phyloP scores from a whole-genome alignment of 2,888 invertebrate species.

The Helicoverpa assulta region DNA sequence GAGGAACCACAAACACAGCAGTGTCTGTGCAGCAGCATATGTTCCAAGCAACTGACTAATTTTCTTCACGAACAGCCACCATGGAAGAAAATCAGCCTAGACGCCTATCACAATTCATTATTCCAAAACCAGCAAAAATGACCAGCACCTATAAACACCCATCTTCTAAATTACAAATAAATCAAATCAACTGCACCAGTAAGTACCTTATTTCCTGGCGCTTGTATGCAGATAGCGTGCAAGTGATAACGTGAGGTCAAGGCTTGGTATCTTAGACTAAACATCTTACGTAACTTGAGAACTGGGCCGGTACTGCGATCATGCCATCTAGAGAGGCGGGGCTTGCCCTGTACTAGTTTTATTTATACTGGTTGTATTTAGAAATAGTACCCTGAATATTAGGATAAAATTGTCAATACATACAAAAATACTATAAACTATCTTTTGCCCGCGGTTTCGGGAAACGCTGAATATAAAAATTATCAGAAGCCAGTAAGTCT shows the following conservation, averaged over 20 bases:
- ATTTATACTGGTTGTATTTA: too few species aligned
- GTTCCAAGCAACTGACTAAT: background rate
- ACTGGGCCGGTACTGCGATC: slow-evolving; percentile 38
- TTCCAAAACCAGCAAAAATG: background rate
- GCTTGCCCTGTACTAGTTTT: background rate
- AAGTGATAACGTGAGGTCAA: slow-evolving; percentile 52
- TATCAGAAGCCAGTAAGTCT: too few species aligned
- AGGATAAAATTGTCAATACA: too few species aligned
- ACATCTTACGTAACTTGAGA: slow-evolving; percentile 54
- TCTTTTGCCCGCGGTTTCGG: too few species aligned
- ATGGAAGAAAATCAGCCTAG: background rate
- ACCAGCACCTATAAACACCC: background rate
- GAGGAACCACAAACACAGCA: too few species aligned
- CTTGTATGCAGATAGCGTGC: slow-evolving; percentile 48
- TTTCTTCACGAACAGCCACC: background rate
- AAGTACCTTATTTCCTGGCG: slow-evolving; percentile 57
- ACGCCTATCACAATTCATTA: background rate
- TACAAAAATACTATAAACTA: too few species aligned
- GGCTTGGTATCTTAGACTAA: slow-evolving; percentile 56
- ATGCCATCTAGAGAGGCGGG: slow-evolving; percentile 34
- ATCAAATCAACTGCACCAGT: slow-evolving; percentile 6
- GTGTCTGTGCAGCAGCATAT: too few species aligned
- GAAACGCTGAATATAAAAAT: too few species aligned
- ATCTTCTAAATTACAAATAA: background rate
- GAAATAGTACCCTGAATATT: too few species aligned